A percentile compares a stretch with the other conserved stretches of the same genome.
These are phyloP conservation scores for Aurelia aurita complex sp. Pacific DNA, from an alignment of 30 jellyfish, hydroid and myxozoan species.

Conservation along the genomic window DNA sequence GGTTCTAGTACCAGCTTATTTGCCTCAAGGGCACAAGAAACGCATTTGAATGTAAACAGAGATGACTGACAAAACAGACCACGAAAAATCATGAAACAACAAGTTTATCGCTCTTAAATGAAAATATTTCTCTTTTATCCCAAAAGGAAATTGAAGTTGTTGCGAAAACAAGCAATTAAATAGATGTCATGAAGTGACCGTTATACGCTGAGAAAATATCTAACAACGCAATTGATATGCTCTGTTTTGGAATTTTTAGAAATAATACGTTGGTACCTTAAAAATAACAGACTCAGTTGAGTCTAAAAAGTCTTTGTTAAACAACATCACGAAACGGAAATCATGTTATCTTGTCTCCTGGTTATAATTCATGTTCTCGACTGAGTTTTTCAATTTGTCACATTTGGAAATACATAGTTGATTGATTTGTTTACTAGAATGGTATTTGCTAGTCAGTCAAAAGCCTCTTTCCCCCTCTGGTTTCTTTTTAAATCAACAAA, in stretches of 20 bases:
- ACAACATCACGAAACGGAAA: conserved; percentile 44
- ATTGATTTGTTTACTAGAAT: conserved; percentile 42
- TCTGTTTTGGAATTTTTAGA: conserved; percentile 1
- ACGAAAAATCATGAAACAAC: no score
- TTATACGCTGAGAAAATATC: conserved; percentile 36
- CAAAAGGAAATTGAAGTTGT: no score
- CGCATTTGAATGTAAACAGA: no score
- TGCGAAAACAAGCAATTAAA: no score
- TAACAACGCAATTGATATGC: conserved; percentile 30
- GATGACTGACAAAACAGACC: no score
- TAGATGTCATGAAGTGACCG: conserved; percentile 15
- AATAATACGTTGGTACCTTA: conserved; percentile 16
- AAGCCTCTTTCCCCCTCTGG: no score
- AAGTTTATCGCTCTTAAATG: no score
- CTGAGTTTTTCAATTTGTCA: conserved; percentile 10
- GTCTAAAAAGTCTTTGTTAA: conserved; percentile 5
- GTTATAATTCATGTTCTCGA: neutral
- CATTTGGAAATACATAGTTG: conserved; percentile 16
- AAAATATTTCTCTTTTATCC: no score
- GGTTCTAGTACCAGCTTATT: no score
- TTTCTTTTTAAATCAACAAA: no score
- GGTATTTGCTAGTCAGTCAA: conserved; percentile 12
- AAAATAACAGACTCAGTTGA: conserved; percentile 40
- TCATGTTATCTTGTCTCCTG: conserved; percentile 23
- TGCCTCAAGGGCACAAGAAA: no score